Evolutionary conservation across 2,113 vertebrate genomes (phyloP).

Genomic region (Sigmodon hispidus): DNA sequence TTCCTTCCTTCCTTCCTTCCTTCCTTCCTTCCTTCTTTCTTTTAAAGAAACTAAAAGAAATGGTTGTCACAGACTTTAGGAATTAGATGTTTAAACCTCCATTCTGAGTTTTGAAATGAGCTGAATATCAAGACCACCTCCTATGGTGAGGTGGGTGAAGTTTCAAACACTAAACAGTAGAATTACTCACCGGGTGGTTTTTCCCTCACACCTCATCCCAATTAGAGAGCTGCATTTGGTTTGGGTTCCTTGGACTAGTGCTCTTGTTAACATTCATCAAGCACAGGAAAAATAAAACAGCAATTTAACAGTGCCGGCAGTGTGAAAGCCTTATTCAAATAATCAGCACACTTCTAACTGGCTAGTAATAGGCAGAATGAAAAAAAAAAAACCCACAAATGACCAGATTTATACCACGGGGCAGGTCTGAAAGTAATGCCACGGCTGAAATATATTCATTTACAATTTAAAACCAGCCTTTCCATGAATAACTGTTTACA

Average conservation of each 20-base stretch:
- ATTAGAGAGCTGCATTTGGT: constrained; percentile 74
- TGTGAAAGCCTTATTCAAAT: constrained; percentile 78
- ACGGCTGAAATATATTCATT: constrained; percentile 77
- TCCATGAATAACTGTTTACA: constrained; percentile 74
- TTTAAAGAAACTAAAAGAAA: too few species aligned
- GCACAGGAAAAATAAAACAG: constrained; percentile 82
- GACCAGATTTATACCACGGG: constrained; percentile 70
- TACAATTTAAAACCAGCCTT: constrained; percentile 73
- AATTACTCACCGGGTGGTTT: constrained; percentile 76
- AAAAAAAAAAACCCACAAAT: constrained; percentile 4
- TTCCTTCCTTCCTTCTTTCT: too few species aligned
- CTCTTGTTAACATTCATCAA: constrained; percentile 80
- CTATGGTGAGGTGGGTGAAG: constrained; percentile 46
- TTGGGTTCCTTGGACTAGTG: constrained; percentile 78
- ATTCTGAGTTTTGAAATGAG: constrained; percentile 27
- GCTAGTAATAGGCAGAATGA: constrained; percentile 71
- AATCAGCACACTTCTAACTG: constrained; percentile 74
- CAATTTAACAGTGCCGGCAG: constrained; percentile 74
- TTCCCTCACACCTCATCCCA: constrained; percentile 73
- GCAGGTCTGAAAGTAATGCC: constrained; percentile 74
- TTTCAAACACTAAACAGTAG: constrained; percentile 65
- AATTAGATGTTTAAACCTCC: too few species aligned
- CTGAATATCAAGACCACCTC: not conserved
- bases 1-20: too few species aligned
- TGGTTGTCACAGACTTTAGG: too few species aligned